Evolutionary conservation across 2,888 invertebrate genomes (phyloP), one percentile per base, ranked within the genome.

Genomic region (Mythimna ferrago): DNA sequence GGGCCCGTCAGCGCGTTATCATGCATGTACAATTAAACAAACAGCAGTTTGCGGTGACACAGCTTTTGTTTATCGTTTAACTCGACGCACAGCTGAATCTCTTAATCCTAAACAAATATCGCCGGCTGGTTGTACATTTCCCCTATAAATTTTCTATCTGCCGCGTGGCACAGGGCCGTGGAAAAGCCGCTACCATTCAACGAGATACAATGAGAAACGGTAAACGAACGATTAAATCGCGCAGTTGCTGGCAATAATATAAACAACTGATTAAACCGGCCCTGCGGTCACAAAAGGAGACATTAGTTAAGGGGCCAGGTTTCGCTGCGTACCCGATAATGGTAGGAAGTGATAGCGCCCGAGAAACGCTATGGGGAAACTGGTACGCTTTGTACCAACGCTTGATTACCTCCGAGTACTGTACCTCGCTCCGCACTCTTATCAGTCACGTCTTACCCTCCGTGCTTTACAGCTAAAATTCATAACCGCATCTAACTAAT

Each of bases 101-200:
- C 93, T 92, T 95, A 95, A 95, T 95, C 95, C 95, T 94, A 94
- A 94, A 92, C 94, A 95, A 96, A 95, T 95, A 95, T 93, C 90
- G 89, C 87, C 72, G 84, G 86, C 84, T 84, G 88, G 63, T 71
- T 72, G 81, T 79, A 82, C 71, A 79, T 83, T 86, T 86, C 86
- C 87, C 89, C 88, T 85, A 92, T 92, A 92, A 90, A 92, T 92
- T 92, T 87, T 89, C 90, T 88, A 91, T 92, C 88, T 85, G 83
- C 84, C 82, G 86, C 78, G 86, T 85, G 78, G 76, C 77, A 75
- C 60, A 72, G 81, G 83, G 84, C 84, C 83, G 87, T 88, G 87
- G 89, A 90, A 91, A 90, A 90, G 86, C 90, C 85, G 86, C 88
- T 88, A 89, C 89, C 87, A 89, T 89, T 89, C 87, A 86, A 86